phyloP scores from a whole-genome alignment of 2,113 vertebrate genomes.

The Paramisgurnus dabryanus region DNA sequence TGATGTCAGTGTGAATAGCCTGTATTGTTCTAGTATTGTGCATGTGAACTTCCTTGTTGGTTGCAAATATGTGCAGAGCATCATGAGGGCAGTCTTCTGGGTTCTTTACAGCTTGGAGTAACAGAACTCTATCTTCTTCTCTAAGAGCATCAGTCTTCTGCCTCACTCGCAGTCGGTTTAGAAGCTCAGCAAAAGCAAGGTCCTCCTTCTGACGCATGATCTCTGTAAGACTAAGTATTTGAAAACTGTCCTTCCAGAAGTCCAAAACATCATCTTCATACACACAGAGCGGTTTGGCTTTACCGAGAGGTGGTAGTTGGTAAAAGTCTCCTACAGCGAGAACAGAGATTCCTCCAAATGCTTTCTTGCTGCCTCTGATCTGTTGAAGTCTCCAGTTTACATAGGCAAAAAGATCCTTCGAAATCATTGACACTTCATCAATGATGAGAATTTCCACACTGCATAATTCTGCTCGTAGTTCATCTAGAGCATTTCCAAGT shows the following conservation, averaged over 20 bases:
- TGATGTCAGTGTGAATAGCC: too few relatives aligned
- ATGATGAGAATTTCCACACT: slow-evolving; percentile 38
- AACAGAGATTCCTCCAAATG: slow-evolving; percentile 8
- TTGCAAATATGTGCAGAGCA: too few relatives aligned
- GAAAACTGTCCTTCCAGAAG: slow-evolving; percentile 21
- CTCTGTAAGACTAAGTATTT: not conserved
- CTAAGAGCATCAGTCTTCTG: too few relatives aligned
- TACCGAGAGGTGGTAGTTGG: slow-evolving; percentile 29
- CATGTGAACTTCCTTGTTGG: too few relatives aligned
- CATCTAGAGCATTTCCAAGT: not conserved
- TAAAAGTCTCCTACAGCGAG: slow-evolving; percentile 32
- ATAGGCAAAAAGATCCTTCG: slow-evolving; percentile 50
- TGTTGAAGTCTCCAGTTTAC: slow-evolving; percentile 47
- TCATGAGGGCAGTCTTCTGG: too few relatives aligned
- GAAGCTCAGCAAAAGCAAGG: too few relatives aligned
- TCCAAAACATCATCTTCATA: slow-evolving; percentile 28
- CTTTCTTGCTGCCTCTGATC: slow-evolving; percentile 41
- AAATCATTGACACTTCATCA: slow-evolving; percentile 47
- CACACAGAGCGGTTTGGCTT: slow-evolving; percentile 41
- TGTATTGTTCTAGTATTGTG: too few relatives aligned
- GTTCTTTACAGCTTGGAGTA: too few relatives aligned
- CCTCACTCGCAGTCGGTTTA: too few relatives aligned
- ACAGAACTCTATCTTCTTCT: too few relatives aligned
- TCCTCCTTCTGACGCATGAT: too few relatives aligned
- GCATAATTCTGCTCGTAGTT: slow-evolving; percentile 20